A percentile compares a stretch with the other conserved stretches of the same genome.
These are phyloP conservation scores for Chloropsis hardwickii DNA, from an alignment of 2,113 vertebrate species.

Conservation along the genomic window DNA sequence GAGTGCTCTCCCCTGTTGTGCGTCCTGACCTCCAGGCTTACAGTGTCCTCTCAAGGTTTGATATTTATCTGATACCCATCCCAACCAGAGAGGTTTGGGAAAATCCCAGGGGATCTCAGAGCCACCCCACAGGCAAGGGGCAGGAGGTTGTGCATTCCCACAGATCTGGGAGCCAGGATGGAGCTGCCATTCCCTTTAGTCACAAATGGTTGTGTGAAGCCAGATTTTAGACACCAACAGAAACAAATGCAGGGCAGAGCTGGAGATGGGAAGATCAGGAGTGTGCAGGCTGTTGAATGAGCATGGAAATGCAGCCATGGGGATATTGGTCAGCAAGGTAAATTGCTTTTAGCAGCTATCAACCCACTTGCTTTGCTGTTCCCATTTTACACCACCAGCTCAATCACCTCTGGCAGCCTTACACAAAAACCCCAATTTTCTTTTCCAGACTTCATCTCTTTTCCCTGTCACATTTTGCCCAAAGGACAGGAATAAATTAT, in stretches of 20 bases:
- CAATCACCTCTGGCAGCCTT: background rate
- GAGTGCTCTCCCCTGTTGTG: background rate
- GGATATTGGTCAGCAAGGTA: background rate
- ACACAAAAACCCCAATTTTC: background rate
- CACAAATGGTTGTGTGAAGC: rapidly evolving
- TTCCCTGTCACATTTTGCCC: background rate
- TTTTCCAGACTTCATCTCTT: background rate
- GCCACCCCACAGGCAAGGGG: rapidly evolving
- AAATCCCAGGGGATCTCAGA: background rate
- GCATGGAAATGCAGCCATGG: background rate
- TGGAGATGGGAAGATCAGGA: background rate
- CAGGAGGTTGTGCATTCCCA: too few species aligned
- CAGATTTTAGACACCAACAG: background rate
- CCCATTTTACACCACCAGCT: background rate
- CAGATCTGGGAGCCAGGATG: background rate
- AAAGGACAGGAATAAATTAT: background rate
- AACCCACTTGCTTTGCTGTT: background rate
- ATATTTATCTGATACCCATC: background rate
- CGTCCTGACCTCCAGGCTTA: background rate
- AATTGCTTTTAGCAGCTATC: background rate
- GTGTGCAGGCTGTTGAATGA: background rate
- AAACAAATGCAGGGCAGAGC: background rate
- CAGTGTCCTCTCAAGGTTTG: background rate
- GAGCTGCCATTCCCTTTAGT: background rate
- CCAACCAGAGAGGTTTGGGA: rapidly evolving